Percentiles rank a stretch among this genome's conserved stretches.
phyloP scores from a whole-genome alignment of 2,797 vertebrate genomes.

The Intellagama lesueurii region DNA sequence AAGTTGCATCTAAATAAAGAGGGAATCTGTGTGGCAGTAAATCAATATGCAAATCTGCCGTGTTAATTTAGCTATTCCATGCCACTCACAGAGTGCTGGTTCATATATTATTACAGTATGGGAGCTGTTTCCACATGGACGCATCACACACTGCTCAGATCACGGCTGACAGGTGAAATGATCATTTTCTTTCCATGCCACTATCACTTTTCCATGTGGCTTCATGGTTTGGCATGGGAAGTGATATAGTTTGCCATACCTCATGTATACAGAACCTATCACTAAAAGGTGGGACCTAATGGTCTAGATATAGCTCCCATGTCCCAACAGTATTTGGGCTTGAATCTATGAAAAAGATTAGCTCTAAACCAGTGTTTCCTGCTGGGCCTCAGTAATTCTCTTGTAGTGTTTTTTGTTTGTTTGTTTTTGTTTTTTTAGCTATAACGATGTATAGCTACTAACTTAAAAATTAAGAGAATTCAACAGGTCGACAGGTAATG shows the following conservation, averaged over 20 bases:
- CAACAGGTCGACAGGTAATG: background rate
- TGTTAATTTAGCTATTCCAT: background rate
- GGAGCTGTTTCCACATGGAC: background rate
- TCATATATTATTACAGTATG: background rate
- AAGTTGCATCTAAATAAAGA: background rate
- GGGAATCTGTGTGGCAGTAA: background rate
- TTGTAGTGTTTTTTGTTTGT: background rate
- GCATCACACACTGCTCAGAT: background rate
- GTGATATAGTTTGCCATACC: background rate
- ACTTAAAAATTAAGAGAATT: slow-evolving; percentile 23
- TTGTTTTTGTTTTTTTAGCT: slow-evolving; percentile 46
- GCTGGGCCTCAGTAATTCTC: slow-evolving; percentile 25
- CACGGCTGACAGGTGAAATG: background rate
- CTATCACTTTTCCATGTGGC: background rate
- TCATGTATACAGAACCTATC: background rate
- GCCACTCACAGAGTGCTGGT: background rate
- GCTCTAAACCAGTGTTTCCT: slow-evolving; percentile 9
- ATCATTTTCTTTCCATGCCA: background rate
- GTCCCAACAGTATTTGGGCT: background rate
- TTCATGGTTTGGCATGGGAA: background rate
- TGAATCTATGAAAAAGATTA: background rate
- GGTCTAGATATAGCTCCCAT: background rate
- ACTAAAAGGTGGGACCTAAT: background rate
- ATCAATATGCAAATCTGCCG: background rate
- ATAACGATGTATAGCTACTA: slow-evolving; percentile 54